phyloP scores from a whole-genome alignment of 37 sponge, comb jelly and placozoan genomes.

The Halichondria panicea region DNA sequence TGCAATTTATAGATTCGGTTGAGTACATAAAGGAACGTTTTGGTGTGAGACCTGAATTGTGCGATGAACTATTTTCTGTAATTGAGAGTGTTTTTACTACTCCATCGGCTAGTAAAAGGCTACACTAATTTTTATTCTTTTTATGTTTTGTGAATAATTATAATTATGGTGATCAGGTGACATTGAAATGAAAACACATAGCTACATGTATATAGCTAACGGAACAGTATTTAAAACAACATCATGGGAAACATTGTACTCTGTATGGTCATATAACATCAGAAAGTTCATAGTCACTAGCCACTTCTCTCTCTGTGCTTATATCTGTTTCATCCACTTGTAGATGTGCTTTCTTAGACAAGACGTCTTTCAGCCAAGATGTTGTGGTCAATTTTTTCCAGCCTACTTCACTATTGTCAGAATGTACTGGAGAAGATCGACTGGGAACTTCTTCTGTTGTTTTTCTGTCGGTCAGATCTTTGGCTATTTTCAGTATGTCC shows the following conservation, averaged over 20 bases:
- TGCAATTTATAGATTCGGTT: too few species aligned
- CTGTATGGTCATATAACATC: constrained; percentile 13
- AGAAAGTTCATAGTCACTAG: constrained; percentile 14
- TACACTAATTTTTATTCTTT: not conserved
- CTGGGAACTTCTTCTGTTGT: not conserved
- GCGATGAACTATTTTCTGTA: too few species aligned
- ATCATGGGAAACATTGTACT: too few species aligned
- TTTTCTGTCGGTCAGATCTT: not conserved
- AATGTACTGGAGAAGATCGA: constrained; percentile 1
- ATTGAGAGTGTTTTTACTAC: too few species aligned
- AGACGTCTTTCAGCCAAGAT: constrained; percentile 16
- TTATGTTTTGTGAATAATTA: not conserved
- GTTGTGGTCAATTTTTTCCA: constrained; percentile 4
- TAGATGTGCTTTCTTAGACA: not conserved
- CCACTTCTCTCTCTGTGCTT: not conserved
- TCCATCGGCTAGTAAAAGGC: too few species aligned
- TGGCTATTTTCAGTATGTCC: constrained; percentile 1
- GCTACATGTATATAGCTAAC: too few species aligned
- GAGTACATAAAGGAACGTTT: too few species aligned
- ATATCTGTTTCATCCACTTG: not conserved
- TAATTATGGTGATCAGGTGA: too few species aligned
- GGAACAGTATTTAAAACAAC: too few species aligned
- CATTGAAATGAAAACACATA: not conserved
- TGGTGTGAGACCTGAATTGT: too few species aligned
- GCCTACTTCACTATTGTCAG: constrained; percentile 9